Evolutionary conservation across 2,888 invertebrate genomes (phyloP).

Genomic region (Leucoma salicis): DNA sequence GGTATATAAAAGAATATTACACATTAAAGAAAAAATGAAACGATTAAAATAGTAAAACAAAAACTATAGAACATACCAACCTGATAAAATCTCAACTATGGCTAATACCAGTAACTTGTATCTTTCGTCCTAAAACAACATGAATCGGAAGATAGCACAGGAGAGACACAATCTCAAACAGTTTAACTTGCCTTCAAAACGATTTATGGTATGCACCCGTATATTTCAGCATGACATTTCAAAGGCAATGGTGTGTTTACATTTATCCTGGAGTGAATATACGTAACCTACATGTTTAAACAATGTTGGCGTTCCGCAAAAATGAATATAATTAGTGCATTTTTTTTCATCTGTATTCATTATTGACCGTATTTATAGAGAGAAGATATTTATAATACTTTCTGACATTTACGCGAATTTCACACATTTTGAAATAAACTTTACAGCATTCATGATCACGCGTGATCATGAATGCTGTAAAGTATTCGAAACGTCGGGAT

Average conservation of each 20-base stretch:
- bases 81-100: too few species aligned
- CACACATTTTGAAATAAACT: too few species aligned
- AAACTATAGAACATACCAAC: too few species aligned
- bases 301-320: slow-evolving; percentile 64
- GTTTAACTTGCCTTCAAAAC: slow-evolving; percentile 39
- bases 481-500: too few species aligned
- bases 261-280: slow-evolving; percentile 62
- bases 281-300: slow-evolving; percentile 67
- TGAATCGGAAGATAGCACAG: slow-evolving; percentile 9
- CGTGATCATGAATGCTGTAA: too few species aligned
- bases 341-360: slow-evolving; percentile 64
- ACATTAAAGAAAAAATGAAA: too few species aligned
- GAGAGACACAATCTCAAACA: slow-evolving; percentile 28
- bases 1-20: too few species aligned
- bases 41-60: too few species aligned
- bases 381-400: slow-evolving; percentile 28
- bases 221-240: slow-evolving; percentile 54
- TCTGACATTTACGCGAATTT: too few species aligned
- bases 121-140: too few species aligned
- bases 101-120: too few species aligned
- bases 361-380: slow-evolving; percentile 42
- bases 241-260: slow-evolving; percentile 71
- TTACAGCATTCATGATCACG: too few species aligned
- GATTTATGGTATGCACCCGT: slow-evolving; percentile 43
- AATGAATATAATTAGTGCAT: slow-evolving; percentile 69